phyloP scores from a whole-genome alignment of 2,113 vertebrate species.

The Epinephelus cyanopodus region DNA sequence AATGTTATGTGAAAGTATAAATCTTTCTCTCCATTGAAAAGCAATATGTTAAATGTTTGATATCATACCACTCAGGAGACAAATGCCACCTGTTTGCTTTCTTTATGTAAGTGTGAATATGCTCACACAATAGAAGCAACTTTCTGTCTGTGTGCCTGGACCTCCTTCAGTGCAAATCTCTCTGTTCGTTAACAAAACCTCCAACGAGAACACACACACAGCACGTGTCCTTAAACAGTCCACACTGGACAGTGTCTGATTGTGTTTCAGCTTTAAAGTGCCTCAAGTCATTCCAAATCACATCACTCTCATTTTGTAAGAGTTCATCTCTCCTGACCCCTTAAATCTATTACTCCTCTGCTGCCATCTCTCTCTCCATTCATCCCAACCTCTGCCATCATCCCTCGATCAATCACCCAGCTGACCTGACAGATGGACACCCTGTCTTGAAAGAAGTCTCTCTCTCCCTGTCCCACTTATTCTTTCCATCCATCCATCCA shows the following conservation, averaged over 20 bases:
- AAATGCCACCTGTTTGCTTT: slow-evolving; percentile 6
- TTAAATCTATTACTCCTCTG: slow-evolving; percentile 67
- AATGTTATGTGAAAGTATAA: neutral
- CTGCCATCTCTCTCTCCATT: slow-evolving; percentile 57
- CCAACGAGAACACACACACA: slow-evolving; percentile 18
- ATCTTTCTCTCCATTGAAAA: neutral
- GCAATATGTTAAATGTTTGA: neutral
- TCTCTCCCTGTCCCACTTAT: slow-evolving; percentile 22
- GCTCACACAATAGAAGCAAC: neutral
- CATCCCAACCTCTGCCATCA: slow-evolving; percentile 54
- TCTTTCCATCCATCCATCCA: slow-evolving; percentile 19
- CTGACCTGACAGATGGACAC: slow-evolving; percentile 71
- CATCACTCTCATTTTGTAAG: slow-evolving; percentile 68
- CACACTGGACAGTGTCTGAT: slow-evolving; percentile 48
- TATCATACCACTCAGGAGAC: neutral
- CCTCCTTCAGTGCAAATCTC: slow-evolving; percentile 24
- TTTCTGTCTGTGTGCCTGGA: neutral
- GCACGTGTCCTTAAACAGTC: slow-evolving; percentile 3
- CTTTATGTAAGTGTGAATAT: slow-evolving; percentile 7
- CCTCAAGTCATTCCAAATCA: slow-evolving; percentile 68
- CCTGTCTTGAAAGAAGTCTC: slow-evolving; percentile 30
- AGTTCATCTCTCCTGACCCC: slow-evolving; percentile 75
- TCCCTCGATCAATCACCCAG: slow-evolving; percentile 65
- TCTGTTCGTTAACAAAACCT: slow-evolving; percentile 32
- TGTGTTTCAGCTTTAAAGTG: slow-evolving; percentile 58